Evolutionary conservation across 1,140 invertebrate species (phyloP), one percentile per base, ranked within the genome.

Genomic region (Homarus americanus): DNA sequence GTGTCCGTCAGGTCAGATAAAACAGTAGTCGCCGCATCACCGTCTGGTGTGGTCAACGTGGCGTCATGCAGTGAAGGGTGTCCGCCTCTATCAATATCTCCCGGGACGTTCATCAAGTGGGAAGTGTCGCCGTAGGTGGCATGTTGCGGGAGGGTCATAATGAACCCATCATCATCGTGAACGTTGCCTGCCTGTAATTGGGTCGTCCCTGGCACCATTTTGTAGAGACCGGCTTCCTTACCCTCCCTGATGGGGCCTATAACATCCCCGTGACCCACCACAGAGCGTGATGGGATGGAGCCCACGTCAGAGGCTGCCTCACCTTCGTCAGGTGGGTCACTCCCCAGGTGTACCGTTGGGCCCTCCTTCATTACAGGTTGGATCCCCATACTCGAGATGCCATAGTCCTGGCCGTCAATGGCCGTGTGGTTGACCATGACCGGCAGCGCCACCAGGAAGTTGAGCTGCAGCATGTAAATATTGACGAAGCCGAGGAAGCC

Each of bases 371-470:
- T n/a, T 41, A 90, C 82, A 9, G 80, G 66, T 69, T 90, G 88
- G 66, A 78, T 82, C 17, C 88, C 88, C 88, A 90, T 83, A 49
- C 80, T 66, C 69, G 80, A 76, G 34, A 76, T 12, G 7, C 76
- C 40, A 72, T 83, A 90, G 72, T 90, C 88, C 66, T 83, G 36
- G 38, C 88, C 88, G 24, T 75, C 34, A 63, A 90, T 73, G 34
- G 88, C 88, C 24, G 88, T 90, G 80, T 90, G 88, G 53, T 90
- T 90, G 20, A 90, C 88, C 88, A 90, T 90, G 69, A 90, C 44
- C 66, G 88, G 88, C 80, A 90, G 88, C 69, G 88, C 88, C 36
- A 90, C 88, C 44, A 90, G 72, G 24, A 90, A 69, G 38, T 90
- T 90, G 10, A 90, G 88, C 36, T 90, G 88, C 5, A 90, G 66